These are phyloP conservation scores for Macrophya annulata DNA, from an alignment of 2,888 invertebrate species.

Conservation along the genomic window DNA sequence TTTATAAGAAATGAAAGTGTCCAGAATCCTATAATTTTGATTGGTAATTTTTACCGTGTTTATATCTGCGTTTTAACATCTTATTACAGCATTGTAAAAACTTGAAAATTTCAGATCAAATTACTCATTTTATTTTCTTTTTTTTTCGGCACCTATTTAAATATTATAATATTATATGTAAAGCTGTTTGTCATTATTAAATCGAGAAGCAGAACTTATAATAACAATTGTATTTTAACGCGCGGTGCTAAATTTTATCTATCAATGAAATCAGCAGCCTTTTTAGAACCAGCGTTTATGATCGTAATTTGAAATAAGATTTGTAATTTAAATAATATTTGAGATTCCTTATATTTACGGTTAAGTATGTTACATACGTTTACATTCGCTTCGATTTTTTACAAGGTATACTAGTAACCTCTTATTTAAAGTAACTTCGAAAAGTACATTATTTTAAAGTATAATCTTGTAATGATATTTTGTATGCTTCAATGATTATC, in stretches of 20 bases:
- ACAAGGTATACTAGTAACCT: constrained; percentile 12
- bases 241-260: constrained; percentile 1
- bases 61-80: background rate
- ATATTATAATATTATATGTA: background rate
- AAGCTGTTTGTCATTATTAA: background rate
- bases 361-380: constrained; percentile 26
- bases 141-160: background rate
- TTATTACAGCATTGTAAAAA: background rate
- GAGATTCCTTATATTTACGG: constrained; percentile 29
- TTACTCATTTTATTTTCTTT: background rate
- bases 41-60: background rate
- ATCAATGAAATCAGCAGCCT: background rate
- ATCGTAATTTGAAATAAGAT: background rate
- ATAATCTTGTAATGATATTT: constrained; percentile 47
- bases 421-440: constrained; percentile 16
- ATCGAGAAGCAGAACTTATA: background rate
- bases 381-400: constrained; percentile 23
- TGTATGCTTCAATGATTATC: constrained; percentile 40
- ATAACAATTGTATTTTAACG: constrained; percentile 3
- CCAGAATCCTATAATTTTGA: background rate
- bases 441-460: background rate
- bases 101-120: background rate
- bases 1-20: constrained; percentile 36
- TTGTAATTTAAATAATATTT: constrained; percentile 6
- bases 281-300: background rate